Base-by-base conservation (phyloP, 2,888 invertebrate species). In the Molorchus minor region DNA sequence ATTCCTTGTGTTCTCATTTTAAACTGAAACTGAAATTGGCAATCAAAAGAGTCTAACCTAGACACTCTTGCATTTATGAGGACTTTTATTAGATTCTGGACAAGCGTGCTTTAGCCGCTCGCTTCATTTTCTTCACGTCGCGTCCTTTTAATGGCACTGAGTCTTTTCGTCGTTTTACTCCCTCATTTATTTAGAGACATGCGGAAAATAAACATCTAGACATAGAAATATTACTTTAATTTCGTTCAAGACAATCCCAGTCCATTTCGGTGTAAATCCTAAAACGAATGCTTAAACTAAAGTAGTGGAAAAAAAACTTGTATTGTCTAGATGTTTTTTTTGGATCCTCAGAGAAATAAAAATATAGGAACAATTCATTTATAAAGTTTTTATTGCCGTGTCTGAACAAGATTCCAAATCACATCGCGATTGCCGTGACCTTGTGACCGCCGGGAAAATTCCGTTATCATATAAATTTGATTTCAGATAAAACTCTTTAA, bases 21-120 rank as follows among this genome's bases (percentile, higher is more conserved):
- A 19, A 19, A n/a, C 2, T 5, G 35, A 35, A 35, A 47, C 16
- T 47, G 35, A 47, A 36, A 47, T 47, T 47, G 47, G 47, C 47
- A 47, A 47, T 47, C 20, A 36, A 46, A 47, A 21, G 35, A 20
- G 5, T 30, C 47, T 47, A 35, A 47, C 36, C 35, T 35, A n/a
- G 19, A 12, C 20, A 7, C 19, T 35, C 35, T 19, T 35, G 12
- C 47, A 17, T 33, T 47, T 47, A 47, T 47, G 36, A 12, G 47
- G 2, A 20, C 21, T 47, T 47, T 44, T 35, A 35, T 20, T 35
- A 21, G 5, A 13, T 15, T 20, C 20, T 33, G 4, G 3, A 8
- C 25, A 5, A 25, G 25, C 8, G 25, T 25, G 8, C 25, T 25
- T n/a, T n/a, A n/a, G n/a, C n/a, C n/a, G n/a, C n/a, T n/a, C n/a